Conservation (phyloP, 2,888 invertebrate species). For the Caenorhabditis wallacei region DNA sequence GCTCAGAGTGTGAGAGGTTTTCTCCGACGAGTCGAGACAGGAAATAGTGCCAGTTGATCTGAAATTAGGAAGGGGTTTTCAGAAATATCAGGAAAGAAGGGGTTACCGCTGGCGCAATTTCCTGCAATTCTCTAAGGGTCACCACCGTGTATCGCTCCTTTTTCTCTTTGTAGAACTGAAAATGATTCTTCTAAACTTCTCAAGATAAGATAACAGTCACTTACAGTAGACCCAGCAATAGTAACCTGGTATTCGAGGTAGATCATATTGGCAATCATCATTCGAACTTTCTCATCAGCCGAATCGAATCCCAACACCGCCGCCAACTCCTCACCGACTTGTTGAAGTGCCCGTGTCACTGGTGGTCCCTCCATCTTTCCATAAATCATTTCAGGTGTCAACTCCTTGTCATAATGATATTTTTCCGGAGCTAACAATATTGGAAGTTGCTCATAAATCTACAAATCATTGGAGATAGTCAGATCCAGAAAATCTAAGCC, state of each 20-base stretch:
- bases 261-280: conserved; percentile 71
- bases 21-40: conserved; percentile 60
- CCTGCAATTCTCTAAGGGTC: conserved; percentile 61
- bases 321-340: conserved; percentile 66
- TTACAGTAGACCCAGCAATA: conserved; percentile 62
- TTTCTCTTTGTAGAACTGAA: conserved; percentile 63
- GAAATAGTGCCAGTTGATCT: conserved; percentile 72
- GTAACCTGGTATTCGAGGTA: conserved; percentile 70
- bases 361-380: conserved; percentile 54
- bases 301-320: conserved; percentile 60
- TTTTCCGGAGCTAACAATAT: conserved; percentile 57
- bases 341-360: conserved; percentile 54
- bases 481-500: not conserved
- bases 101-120: conserved; percentile 64
- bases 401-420: conserved; percentile 56
- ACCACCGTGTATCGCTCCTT: conserved; percentile 68
- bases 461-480: conserved; percentile 3
- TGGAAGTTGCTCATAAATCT: conserved; percentile 73
- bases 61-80: no score
- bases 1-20: conserved; percentile 57
- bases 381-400: conserved; percentile 65
- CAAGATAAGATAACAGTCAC: no score
- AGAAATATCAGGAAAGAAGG: no score
- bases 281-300: conserved; percentile 49
- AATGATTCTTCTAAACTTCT: no score